Conservation (phyloP, 2,797 vertebrate genomes). For the Anniella stebbinsi region DNA sequence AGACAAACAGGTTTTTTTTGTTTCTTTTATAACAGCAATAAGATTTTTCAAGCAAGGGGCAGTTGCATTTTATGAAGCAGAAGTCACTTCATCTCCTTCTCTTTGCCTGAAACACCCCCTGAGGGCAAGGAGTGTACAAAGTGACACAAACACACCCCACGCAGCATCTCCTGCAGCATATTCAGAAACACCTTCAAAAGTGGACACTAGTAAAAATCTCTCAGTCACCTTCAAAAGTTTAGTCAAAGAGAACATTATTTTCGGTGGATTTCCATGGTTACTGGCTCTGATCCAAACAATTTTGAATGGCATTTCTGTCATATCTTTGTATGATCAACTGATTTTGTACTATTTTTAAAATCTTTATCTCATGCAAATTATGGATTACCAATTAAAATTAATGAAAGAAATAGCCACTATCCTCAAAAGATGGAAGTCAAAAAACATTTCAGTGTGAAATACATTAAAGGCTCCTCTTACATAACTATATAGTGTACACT, state of each 20-base stretch:
- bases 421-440: background rate
- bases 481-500: no score
- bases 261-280: background rate
- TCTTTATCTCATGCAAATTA: background rate
- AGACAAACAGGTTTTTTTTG: background rate
- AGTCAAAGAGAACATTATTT: constrained; percentile 1
- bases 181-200: constrained; percentile 6
- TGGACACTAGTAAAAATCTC: constrained; percentile 34
- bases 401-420: background rate
- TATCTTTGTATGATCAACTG: background rate
- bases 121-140: constrained; percentile 35
- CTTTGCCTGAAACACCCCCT: constrained; percentile 46
- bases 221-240: constrained; percentile 18
- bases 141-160: constrained; percentile 1
- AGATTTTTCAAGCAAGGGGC: constrained; percentile 46
- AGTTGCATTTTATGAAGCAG: constrained; percentile 9
- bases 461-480: no score
- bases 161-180: background rate
- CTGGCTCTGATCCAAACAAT: background rate
- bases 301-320: background rate
- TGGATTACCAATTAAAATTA: background rate
- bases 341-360: background rate
- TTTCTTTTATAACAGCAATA: constrained; percentile 34
- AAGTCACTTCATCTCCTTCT: background rate
- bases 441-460: background rate